Base-by-base conservation (phyloP, 2,797 vertebrate species). In the Micromesistius poutassou region DNA sequence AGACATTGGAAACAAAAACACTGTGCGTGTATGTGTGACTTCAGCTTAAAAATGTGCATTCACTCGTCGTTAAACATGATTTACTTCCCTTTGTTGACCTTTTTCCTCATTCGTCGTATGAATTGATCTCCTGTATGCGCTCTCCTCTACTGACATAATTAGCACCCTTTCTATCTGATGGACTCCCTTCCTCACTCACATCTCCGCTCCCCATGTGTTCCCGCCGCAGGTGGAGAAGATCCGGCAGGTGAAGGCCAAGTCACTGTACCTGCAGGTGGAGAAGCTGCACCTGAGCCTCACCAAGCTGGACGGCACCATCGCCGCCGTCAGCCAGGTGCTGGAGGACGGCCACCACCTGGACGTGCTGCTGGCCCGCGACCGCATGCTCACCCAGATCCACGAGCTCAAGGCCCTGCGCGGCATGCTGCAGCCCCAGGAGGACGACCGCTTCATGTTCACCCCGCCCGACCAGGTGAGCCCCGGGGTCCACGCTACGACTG, bases 161-260 rank as follows among this genome's bases (percentile, higher is more conserved):
- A 55, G 25, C 36, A 72, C 2, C 4, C n/a, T 6, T 25, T 5
- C 3, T 2, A 22, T 42, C 5, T 42, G 19, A 42, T 55, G 1
- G 12, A 55, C 19, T 22, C 46, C 2, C 46, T 22, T 12, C 46
- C 16, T 5, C 46, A 3, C 12, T 16, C 36, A 2, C 36, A 1
- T 38, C 8, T 38, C 36, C 9, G 36, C 36, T 38, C 9, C 36
- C 36, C 36, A 2, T 19, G 46, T 19, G 40, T 66, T 66, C 25
- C 12, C 66, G 25, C 76, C 76, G 0, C 87, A 99, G 98, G 96
- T 99, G 79, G 98, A 99, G 91, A 99, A 99, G 93, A 99, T 99
- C 87, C 96, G 97, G 71, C 97, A 99, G 90, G 94, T 99, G 88
- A 99, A 99, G 91, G 97, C 97, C 80, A 99, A 99, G 92, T 98